Conservation (phyloP, 64 coral and sea anemone species). For the Acropora yongei region DNA sequence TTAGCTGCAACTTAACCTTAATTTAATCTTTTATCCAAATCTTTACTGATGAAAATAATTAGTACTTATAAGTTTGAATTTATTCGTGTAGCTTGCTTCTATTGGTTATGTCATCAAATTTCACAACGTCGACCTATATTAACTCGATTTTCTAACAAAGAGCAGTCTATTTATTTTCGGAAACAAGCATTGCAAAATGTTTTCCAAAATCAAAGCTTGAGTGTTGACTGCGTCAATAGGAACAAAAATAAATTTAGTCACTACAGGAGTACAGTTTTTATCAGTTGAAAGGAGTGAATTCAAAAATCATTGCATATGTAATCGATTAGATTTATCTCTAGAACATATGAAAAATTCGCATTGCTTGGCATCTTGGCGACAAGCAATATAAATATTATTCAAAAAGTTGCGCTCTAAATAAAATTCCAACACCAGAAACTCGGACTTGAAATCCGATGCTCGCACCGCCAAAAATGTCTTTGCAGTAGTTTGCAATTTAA, state of each 20-base stretch:
- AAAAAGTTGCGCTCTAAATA: constrained; percentile 6
- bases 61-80: constrained; percentile 9
- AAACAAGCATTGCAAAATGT: neutral
- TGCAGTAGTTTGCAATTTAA: neutral
- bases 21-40: constrained; percentile 17
- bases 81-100: neutral
- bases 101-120: constrained; percentile 1
- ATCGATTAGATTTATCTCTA: constrained; percentile 19
- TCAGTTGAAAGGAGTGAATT: neutral
- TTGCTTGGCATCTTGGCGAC: neutral
- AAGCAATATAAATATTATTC: neutral
- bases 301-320: constrained; percentile 8
- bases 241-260: constrained; percentile 12
- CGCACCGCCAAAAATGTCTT: neutral
- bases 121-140: neutral
- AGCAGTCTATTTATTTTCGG: neutral
- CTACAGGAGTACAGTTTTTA: neutral
- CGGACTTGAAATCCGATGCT: neutral
- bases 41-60: constrained; percentile 32
- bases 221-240: constrained; percentile 26
- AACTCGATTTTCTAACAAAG: neutral
- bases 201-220: neutral
- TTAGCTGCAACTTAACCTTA: neutral
- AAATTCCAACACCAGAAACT: constrained; percentile 18
- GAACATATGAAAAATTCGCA: constrained; percentile 9